Evolutionary conservation across 2,113 vertebrate species (phyloP).

Genomic region (Lonchura striata): DNA sequence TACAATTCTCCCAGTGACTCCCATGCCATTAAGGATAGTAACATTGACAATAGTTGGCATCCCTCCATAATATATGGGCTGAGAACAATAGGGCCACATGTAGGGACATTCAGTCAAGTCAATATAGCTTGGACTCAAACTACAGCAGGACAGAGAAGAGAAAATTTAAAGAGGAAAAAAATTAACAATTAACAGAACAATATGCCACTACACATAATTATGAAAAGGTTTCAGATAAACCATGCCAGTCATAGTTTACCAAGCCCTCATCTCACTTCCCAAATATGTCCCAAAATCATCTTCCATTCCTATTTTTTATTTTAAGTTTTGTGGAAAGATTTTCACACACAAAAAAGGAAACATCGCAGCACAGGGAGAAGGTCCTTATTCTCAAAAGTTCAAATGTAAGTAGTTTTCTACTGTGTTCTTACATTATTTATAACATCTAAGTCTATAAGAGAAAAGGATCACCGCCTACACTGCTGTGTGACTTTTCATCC

Average conservation of each 20-base stretch:
- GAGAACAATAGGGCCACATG: conserved; percentile 99
- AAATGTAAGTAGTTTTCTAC: background rate
- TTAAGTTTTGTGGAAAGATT: background rate
- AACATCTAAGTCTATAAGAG: background rate
- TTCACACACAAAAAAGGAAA: background rate
- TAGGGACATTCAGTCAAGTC: conserved; percentile 97
- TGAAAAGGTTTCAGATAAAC: background rate
- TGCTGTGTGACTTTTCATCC: background rate
- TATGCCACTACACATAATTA: background rate
- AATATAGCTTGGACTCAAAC: conserved; percentile 96
- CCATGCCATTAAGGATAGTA: conserved; percentile 98
- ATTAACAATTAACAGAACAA: background rate
- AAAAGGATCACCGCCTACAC: background rate
- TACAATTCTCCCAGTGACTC: conserved; percentile 92
- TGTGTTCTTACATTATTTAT: background rate
- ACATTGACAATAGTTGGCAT: conserved; percentile 98
- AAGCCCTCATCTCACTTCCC: background rate
- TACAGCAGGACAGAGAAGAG: conserved; percentile 36
- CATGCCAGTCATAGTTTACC: background rate
- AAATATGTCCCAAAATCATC: background rate
- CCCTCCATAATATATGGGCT: conserved; percentile 98
- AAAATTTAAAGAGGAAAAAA: background rate
- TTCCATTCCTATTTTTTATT: background rate
- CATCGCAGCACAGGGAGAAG: background rate
- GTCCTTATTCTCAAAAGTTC: background rate